A percentile compares a stretch with the other conserved stretches of the same genome.
These are phyloP conservation scores for Xylocampa areola DNA, from an alignment of 2,888 invertebrate genomes.

Conservation along the genomic window DNA sequence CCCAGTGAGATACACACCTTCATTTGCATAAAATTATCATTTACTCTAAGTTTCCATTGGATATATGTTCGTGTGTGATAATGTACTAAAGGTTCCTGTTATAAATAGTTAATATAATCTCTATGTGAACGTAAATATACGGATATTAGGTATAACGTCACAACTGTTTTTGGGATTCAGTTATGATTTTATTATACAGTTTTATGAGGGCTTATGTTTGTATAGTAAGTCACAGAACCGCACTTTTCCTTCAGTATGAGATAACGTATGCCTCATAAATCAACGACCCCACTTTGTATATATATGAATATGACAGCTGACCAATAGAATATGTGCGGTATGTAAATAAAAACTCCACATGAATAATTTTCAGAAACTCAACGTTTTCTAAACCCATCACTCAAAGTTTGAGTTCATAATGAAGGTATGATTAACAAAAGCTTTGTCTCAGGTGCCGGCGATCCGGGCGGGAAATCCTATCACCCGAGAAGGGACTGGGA, in stretches of 20 bases:
- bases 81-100: constrained; percentile 21
- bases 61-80: constrained; percentile 15
- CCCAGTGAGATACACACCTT: constrained; percentile 73
- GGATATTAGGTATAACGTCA: background rate
- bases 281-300: constrained; percentile 27
- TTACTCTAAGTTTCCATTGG: constrained; percentile 16
- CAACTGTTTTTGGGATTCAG: background rate
- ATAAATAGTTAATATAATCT: constrained; percentile 27
- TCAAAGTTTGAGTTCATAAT: background rate
- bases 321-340: constrained; percentile 47
- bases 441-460: constrained; percentile 71
- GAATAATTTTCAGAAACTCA: constrained; percentile 41
- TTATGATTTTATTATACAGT: constrained; percentile 6
- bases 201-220: constrained; percentile 12
- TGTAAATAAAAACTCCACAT: constrained; percentile 51
- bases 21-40: constrained; percentile 46
- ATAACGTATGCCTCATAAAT: constrained; percentile 54
- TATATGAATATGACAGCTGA: constrained; percentile 56
- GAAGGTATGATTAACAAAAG: constrained; percentile 1
- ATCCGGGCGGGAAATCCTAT: constrained; percentile 82
- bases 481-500: constrained; percentile 93
- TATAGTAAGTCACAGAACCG: constrained; percentile 16
- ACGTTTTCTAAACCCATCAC: constrained; percentile 2
- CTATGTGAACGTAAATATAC: constrained; percentile 9
- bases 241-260: constrained; percentile 20